Percentiles rank a stretch among this genome's conserved stretches.
phyloP scores from a whole-genome alignment of 2,888 invertebrate genomes.

The Drosophila mulleri region DNA sequence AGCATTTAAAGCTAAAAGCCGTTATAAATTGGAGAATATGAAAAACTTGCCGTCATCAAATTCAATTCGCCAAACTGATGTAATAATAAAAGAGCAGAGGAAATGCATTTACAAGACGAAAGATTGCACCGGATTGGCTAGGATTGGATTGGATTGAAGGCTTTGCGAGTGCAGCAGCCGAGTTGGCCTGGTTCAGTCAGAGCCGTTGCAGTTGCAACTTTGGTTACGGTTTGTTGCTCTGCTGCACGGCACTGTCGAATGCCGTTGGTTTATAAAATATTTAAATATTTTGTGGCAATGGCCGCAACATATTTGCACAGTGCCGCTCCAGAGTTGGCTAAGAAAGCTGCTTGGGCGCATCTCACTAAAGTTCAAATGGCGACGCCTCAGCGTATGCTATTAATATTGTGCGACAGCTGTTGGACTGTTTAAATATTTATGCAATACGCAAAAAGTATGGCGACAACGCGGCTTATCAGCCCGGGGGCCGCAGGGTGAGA shows the following conservation, averaged over 20 bases:
- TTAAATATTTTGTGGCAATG: slow-evolving; percentile 74
- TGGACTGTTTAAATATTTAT: slow-evolving; percentile 76
- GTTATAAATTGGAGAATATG: neutral
- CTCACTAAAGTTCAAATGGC: slow-evolving; percentile 48
- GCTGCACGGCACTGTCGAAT: slow-evolving; percentile 54
- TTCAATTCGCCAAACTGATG: slow-evolving; percentile 1
- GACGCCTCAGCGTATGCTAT: slow-evolving; percentile 65
- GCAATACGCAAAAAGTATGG: slow-evolving; percentile 73
- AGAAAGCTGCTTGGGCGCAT: slow-evolving; percentile 8
- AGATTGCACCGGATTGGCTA: slow-evolving; percentile 38
- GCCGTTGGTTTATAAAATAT: slow-evolving; percentile 77
- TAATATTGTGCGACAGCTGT: slow-evolving; percentile 78
- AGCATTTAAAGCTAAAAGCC: neutral
- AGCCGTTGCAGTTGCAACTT: slow-evolving; percentile 47
- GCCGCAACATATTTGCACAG: slow-evolving; percentile 72
- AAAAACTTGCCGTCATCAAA: slow-evolving; percentile 1
- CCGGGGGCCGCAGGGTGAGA: neutral
- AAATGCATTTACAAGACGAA: slow-evolving; percentile 11
- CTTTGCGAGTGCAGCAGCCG: slow-evolving; percentile 51
- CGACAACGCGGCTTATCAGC: slow-evolving; percentile 49
- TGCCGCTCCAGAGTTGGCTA: slow-evolving; percentile 21
- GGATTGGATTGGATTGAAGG: slow-evolving; percentile 38
- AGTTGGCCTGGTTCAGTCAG: slow-evolving; percentile 27
- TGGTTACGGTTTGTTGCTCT: slow-evolving; percentile 61
- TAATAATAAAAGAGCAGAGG: slow-evolving; percentile 12